Evolutionary conservation across 1,140 invertebrate species (phyloP), one percentile per base, ranked within the genome.

Genomic region (Ceratoteleas bidentatus): DNA sequence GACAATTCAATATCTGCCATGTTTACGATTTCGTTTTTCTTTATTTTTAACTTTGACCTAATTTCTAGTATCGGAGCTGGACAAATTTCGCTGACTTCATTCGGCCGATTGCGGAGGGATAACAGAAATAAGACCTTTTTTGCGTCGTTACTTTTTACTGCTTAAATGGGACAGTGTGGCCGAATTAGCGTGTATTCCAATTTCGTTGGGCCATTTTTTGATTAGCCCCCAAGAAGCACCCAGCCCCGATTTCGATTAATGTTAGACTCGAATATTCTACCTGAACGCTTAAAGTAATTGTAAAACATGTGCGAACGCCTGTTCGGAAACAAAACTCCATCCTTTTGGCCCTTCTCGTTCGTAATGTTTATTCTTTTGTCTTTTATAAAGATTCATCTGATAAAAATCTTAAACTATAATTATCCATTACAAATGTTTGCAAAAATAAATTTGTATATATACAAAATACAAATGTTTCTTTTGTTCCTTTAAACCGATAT

Each of bases 361-460:
- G 53, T 64, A 68, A 73, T 73, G 50, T 78, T 65, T 64, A 61
- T 24, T 24, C 24, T 24, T 24, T 24, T 24, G 24, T 24, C 24
- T 24, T 24, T 24, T 24, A 57, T 68, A 66, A 36, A 78, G 24
- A 72, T 68, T 73, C 61, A 80, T 69, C 69, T 80, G 56, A 74
- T 57, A n/a, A n/a, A n/a, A n/a, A n/a, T 69, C 77, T 69, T 79
- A 79, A 3, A 68, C 62, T 79, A 79, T 34, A 66, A 62, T 66
- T 52, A 80, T 64, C 69, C 65, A 73, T 74, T 69, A 73, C 60
- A 64, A 61, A 57, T 62, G 14, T 62, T 73, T 64, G 64, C 50
- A 74, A 74, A 74, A 80, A 80, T 74, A 80, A 80, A 64, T 74
- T 80, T 74, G 56, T 64, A 74, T 74, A 70, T 49, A 53, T 73